Percentiles rank a stretch among this genome's conserved stretches.
Evolutionary conservation across 2,888 invertebrate species (phyloP).

Genomic region (Kuschelorhynchus macadamiae): DNA sequence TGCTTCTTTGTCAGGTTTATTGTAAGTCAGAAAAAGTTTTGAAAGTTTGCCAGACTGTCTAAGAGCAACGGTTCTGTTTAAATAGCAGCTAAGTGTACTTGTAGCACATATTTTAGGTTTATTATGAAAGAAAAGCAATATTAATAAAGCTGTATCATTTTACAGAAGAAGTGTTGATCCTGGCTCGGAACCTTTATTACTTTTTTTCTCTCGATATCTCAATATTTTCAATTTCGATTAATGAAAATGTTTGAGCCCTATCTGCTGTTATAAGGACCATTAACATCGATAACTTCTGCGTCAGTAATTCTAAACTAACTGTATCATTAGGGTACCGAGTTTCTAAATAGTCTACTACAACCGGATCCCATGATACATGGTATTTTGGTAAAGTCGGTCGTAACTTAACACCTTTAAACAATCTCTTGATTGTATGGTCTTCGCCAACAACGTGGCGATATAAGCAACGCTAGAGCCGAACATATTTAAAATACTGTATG

Average conservation of each 20-base stretch:
- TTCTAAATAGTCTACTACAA: slow-evolving; percentile 15
- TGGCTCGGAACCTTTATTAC: slow-evolving; percentile 3
- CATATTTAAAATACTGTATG: background rate
- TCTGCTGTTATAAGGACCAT: slow-evolving; percentile 8
- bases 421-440: background rate
- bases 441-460: background rate
- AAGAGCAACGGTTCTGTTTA: slow-evolving; percentile 5
- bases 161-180: slow-evolving; percentile 17
- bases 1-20: slow-evolving; percentile 14
- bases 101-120: slow-evolving; percentile 4
- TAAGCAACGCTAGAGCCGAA: too few species aligned
- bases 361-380: slow-evolving; percentile 11
- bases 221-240: slow-evolving; percentile 19
- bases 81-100: slow-evolving; percentile 9
- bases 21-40: slow-evolving; percentile 14
- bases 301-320: slow-evolving; percentile 8
- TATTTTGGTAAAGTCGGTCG: background rate
- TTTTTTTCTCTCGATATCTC: background rate
- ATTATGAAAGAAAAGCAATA: slow-evolving; percentile 11
- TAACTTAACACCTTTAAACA: background rate
- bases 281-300: slow-evolving; percentile 18
- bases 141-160: slow-evolving; percentile 3
- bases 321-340: slow-evolving; percentile 8
- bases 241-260: slow-evolving; percentile 8
- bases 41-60: background rate